Base-by-base conservation (phyloP, 2,888 invertebrate genomes). In the Mythimna loreyi region DNA sequence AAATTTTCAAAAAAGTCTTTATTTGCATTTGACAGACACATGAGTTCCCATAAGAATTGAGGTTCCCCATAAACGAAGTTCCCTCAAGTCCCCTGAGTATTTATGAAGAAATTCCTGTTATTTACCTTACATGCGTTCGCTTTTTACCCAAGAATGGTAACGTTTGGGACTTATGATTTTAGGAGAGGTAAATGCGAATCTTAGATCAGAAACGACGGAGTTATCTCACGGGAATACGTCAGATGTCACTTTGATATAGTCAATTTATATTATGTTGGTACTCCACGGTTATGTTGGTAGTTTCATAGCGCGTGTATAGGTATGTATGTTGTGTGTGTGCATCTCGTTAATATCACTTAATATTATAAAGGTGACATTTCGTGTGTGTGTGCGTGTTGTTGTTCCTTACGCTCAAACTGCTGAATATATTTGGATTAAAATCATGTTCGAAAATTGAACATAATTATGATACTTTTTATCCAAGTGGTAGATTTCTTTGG, bases 11-110 rank as follows among this genome's bases (percentile, higher is more conserved):
- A 45, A 19, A 45, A 45, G n/a, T n/a, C 40, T 40, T 28, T 52
- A 28, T 28, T 52, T 52, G 49, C 62, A 43, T 36, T 25, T 76
- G 79, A 65, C 78, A 78, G 81, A 70, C 69, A 56, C 77, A 78
- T 76, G 67, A 69, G 57, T 60, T 72, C 81, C 74, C 75, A 70
- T 77, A 66, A 75, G 74, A 81, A 79, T 78, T 72, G 75, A 66
- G 67, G 66, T 67, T 57, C 40, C 50, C 55, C 49, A 21, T 33
- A 58, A 72, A 47, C 28, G 28, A 73, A 58, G 73, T 74, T 61
- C 53, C 63, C 61, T 49, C 61, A 61, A 66, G 50, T 67, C 81
- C 53, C 63, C 1, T 25, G 70, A 67, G 72, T 68, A 75, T 78
- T 71, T 71, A 72, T 62, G n/a, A n/a, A 55, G 63, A 50, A 68